These are phyloP conservation scores for Oryzias sinensis DNA, from an alignment of 2,797 vertebrate genomes.

Conservation along the genomic window DNA sequence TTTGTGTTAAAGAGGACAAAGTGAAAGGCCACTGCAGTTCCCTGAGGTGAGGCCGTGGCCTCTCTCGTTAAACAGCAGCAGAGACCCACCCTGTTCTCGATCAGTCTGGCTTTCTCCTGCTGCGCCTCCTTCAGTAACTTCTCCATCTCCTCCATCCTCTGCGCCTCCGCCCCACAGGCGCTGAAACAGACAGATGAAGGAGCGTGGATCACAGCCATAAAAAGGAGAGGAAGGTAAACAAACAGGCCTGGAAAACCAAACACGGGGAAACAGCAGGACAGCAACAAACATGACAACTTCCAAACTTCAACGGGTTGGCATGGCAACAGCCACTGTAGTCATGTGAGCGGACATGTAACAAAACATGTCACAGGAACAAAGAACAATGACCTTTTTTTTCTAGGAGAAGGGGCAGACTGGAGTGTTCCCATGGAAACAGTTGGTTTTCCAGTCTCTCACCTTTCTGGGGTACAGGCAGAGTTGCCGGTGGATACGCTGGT, in stretches of 20 bases:
- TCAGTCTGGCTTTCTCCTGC: conserved; percentile 88
- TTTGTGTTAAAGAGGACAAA: too few species aligned
- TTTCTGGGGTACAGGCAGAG: conserved; percentile 88
- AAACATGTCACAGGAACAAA: conserved; percentile 84
- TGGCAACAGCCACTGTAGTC: conserved; percentile 72
- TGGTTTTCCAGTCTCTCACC: conserved; percentile 71
- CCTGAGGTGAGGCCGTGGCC: not conserved
- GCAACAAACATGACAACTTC: conserved; percentile 38
- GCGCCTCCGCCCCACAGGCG: conserved; percentile 82
- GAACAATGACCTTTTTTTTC: conserved; percentile 67
- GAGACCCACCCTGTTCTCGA: conserved; percentile 88
- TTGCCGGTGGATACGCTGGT: conserved; percentile 93
- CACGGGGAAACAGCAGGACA: conserved; percentile 23
- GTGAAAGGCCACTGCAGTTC: not conserved
- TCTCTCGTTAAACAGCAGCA: not conserved
- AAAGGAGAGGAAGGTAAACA: conserved; percentile 37
- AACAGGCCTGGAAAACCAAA: conserved; percentile 41
- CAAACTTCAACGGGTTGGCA: conserved; percentile 71
- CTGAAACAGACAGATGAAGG: conserved; percentile 68
- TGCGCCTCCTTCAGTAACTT: conserved; percentile 94
- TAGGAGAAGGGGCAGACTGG: conserved; percentile 67
- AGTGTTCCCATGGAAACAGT: conserved; percentile 79
- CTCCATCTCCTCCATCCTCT: conserved; percentile 97
- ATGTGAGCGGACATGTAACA: conserved; percentile 57
- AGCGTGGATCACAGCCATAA: conserved; percentile 34